Base-by-base conservation (phyloP, 2,113 vertebrate genomes). In the Strigops habroptila region DNA sequence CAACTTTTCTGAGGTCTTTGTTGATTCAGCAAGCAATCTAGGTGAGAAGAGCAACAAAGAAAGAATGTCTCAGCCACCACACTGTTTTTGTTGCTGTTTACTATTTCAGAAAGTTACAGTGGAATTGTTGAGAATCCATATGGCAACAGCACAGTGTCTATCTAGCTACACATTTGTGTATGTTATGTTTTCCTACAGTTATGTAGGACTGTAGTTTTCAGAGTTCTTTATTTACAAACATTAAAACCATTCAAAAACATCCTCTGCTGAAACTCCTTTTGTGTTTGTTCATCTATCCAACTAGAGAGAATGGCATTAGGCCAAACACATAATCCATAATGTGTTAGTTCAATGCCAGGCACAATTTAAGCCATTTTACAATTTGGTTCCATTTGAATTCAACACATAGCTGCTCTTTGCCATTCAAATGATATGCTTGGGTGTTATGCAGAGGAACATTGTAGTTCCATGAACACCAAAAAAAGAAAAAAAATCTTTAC, bases 301-400 rank as follows among this genome's bases (percentile, higher is more conserved):
- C 68, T 51, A 93, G 46, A 94, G 64, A 87, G 70, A 33, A 49
- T 74, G 85, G 67, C 90, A 46, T 41, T 7, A 4, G 41, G 70
- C 82, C 87, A 96, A 91, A 25, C 19, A 41, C 28, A 83, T 91
- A 91, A 93, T 41, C 84, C 18, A 16, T 77, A 86, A 95, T 86
- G n/a, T 64, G 63, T 65, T 86, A 80, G n/a, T 85, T 95, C 90
- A 80, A 69, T 74, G 53, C 48, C 62, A 95, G 52, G 49, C 41
- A 77, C 78, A 85, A 67, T 82, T 93, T 75, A 92, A 92, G 80
- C 23, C 12, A 41, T 93, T 95, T 95, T 85, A 71, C n/a, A 75
- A n/a, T 92, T 95, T 90, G 49, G 49, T 82, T 93, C 59, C n/a
- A 28, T 82, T 86, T 74, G 49, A 89, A 64, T 76, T 89, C 68